Base-by-base conservation (phyloP, 2,797 vertebrate species). In the Brachymystax lenok region DNA sequence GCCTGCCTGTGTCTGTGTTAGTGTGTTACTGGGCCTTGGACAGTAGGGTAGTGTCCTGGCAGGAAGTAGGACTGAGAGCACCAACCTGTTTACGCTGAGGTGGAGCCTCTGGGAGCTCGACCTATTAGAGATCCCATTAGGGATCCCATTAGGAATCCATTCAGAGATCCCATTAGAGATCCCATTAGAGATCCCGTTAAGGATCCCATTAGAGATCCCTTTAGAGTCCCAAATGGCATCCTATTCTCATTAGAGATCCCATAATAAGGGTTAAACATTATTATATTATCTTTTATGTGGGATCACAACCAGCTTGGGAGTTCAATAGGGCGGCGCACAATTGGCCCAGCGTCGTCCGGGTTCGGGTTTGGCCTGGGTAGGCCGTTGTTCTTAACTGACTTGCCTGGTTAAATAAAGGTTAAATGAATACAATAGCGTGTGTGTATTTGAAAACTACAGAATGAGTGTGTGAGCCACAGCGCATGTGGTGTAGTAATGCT, bases 401-500 rank as follows among this genome's bases (percentile, higher is more conserved):
- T 35, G 35, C 35, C 35, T 35, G 1, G 35, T 35, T 35, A 35
- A 35, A 35, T 35, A 35, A 35, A 35, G 35, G 35, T 35, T 35
- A 35, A 7, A 35, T 35, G 7, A 35, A 35, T 35, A 35, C 1
- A 35, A 35, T 35, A 7, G 35, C 1, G 6, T 19, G 63, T 61
- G 28, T 76, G 74, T 63, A 1, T 63, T 27, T 63, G 59, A 63
- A 12, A 10, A 3, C 28, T n/a, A 33, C 28, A 69, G 74, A 69
- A 71, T 28, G 75, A 5, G 71, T 51, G 75, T 66, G 71, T 76
- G 84, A 66, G 79, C 86, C 85, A 82, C 82, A 40, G 19, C 1
- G 46, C 67, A 72, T 71, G 35, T 30, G 46, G 17, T 69, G 67
- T 64, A 21, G 84, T 88, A 82, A 80, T 63, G 2, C 73, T 80